phyloP scores from a whole-genome alignment of 2,113 vertebrate genomes.

The Bos javanicus region DNA sequence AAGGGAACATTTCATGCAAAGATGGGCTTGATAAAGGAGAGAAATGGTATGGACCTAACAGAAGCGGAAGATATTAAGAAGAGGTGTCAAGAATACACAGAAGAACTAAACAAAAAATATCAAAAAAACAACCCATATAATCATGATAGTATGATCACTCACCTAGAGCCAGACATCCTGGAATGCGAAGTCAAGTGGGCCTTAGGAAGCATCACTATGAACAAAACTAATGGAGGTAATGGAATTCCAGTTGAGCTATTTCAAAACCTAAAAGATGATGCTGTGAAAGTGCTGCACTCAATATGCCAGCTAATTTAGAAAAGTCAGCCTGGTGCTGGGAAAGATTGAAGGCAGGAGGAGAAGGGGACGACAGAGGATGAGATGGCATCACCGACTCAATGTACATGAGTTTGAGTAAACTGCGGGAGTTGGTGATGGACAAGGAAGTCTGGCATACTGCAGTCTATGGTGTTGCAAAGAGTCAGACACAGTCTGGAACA shows the following conservation, averaged over 20 bases:
- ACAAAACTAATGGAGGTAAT: not conserved
- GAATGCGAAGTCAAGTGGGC: not conserved
- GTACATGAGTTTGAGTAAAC: not conserved
- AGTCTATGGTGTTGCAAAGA: not conserved
- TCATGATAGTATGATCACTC: not conserved
- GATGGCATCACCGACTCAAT: not conserved
- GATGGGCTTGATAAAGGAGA: not conserved
- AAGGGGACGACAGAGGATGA: not conserved
- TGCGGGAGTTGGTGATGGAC: not conserved
- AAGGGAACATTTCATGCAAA: not conserved
- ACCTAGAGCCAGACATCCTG: not conserved
- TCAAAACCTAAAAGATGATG: not conserved
- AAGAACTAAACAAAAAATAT: not conserved
- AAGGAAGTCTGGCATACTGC: not conserved
- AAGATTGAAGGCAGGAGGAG: not conserved
- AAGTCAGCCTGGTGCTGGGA: not conserved
- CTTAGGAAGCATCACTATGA: not conserved
- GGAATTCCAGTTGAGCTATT: not conserved
- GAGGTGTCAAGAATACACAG: not conserved
- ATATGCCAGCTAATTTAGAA: not conserved
- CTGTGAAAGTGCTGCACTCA: not conserved
- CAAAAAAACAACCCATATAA: not conserved
- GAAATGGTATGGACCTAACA: not conserved
- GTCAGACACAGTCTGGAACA: not conserved
- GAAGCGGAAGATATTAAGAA: not conserved